A percentile compares a stretch with the other conserved stretches of the same genome.
Conservation (phyloP, 2,888 invertebrate species). For the Epicampocera succincta region DNA sequence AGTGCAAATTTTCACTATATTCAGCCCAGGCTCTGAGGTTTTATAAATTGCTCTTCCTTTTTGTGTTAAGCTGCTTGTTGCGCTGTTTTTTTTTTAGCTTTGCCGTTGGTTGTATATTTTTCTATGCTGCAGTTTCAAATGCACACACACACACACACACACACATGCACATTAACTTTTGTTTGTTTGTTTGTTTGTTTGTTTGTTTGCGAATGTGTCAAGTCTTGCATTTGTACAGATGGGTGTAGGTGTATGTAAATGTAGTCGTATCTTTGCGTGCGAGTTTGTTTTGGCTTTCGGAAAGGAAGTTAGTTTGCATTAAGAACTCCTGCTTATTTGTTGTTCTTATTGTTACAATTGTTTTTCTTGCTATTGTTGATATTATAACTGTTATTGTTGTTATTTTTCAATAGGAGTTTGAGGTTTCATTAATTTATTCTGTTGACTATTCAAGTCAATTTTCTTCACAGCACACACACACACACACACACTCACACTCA, state of each 20-base stretch:
- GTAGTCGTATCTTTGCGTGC: background rate
- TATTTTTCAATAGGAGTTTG: constrained; percentile 43
- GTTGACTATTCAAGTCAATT: constrained; percentile 63
- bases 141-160: background rate
- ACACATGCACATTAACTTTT: no score
- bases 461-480: constrained; percentile 32
- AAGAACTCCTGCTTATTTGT: constrained; percentile 42
- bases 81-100: constrained; percentile 6
- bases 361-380: constrained; percentile 36
- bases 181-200: no score
- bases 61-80: background rate
- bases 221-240: background rate
- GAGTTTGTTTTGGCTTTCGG: background rate
- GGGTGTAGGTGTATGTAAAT: background rate
- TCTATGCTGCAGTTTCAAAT: constrained; percentile 2
- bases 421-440: constrained; percentile 60
- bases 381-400: constrained; percentile 33
- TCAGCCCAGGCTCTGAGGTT: constrained; percentile 37
- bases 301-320: constrained; percentile 57
- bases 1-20: constrained; percentile 59
- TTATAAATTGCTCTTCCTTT: background rate
- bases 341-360: constrained; percentile 15
- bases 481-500: constrained; percentile 1
- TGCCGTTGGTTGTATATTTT: background rate
- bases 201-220: background rate